phyloP scores from a whole-genome alignment of 2,888 invertebrate genomes.

The Himalopsyche tibetana region DNA sequence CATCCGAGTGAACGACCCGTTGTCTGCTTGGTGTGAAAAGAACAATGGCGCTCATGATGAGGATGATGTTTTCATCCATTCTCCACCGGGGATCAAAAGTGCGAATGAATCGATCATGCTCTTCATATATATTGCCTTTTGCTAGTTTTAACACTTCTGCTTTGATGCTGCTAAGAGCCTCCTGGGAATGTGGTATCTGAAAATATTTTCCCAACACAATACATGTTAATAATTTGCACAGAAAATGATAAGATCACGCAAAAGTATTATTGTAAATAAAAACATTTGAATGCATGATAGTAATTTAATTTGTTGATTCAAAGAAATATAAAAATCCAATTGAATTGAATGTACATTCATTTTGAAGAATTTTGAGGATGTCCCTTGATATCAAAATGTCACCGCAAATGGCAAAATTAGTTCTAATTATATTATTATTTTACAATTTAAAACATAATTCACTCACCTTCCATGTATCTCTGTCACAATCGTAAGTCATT shows the following conservation, averaged over 20 bases:
- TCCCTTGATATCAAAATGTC: too few relatives aligned
- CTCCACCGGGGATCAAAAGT: slow-evolving; percentile 92
- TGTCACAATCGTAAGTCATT: slow-evolving; percentile 92
- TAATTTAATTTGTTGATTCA: too few relatives aligned
- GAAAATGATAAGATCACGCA: too few relatives aligned
- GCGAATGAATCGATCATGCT: slow-evolving; percentile 89
- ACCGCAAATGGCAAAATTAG: too few relatives aligned
- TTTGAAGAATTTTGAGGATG: too few relatives aligned
- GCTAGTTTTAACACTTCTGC: slow-evolving; percentile 94
- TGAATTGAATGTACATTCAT: too few relatives aligned
- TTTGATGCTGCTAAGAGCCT: slow-evolving; percentile 86
- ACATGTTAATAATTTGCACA: too few relatives aligned
- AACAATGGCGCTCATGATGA: slow-evolving; percentile 93
- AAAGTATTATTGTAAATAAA: too few relatives aligned
- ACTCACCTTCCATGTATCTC: slow-evolving; percentile 91
- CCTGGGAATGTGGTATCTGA: slow-evolving; percentile 88
- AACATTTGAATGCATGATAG: too few relatives aligned
- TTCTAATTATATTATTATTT: too few relatives aligned
- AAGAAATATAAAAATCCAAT: too few relatives aligned
- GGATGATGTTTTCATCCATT: slow-evolving; percentile 91
- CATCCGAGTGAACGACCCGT: slow-evolving; percentile 88
- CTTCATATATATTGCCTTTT: slow-evolving; percentile 91
- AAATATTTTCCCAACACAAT: slow-evolving; percentile 47
- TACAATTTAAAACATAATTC: neutral
- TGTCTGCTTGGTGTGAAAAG: slow-evolving; percentile 91